These are phyloP conservation scores for Venustoraphidia nigricollis DNA, from an alignment of 2,888 invertebrate species.

Conservation along the genomic window DNA sequence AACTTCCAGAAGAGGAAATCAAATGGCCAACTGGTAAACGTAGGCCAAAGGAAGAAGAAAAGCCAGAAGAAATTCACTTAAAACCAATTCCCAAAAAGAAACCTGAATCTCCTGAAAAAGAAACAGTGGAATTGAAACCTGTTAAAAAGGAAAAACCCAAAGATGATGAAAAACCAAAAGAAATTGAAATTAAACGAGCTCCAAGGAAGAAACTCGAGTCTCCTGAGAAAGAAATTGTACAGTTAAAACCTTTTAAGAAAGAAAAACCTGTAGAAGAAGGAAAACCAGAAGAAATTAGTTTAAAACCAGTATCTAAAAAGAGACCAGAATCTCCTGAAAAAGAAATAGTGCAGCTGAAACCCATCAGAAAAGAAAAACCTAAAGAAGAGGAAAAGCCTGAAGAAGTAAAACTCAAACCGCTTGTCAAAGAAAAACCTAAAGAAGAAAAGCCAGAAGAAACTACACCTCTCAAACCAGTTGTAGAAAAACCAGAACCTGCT, in stretches of 20 bases:
- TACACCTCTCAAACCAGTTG: constrained; percentile 9
- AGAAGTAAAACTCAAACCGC: constrained; percentile 19
- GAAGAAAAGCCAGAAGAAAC: constrained; percentile 20
- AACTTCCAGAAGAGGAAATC: constrained; percentile 13
- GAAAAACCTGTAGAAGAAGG: constrained; percentile 14
- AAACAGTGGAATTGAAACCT: constrained; percentile 26
- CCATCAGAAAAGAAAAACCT: constrained; percentile 18
- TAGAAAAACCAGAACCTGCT: constrained; percentile 9
- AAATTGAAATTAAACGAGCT: constrained; percentile 10
- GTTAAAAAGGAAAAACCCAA: constrained; percentile 18
- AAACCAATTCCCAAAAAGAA: constrained; percentile 17
- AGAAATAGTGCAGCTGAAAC: constrained; percentile 4
- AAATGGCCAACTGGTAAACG: constrained; percentile 18
- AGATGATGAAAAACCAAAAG: constrained; percentile 17
- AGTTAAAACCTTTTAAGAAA: constrained; percentile 29
- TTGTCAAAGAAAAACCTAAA: constrained; percentile 13
- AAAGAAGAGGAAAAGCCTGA: constrained; percentile 25
- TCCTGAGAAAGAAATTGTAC: constrained; percentile 24
- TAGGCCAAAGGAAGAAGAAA: constrained; percentile 17
- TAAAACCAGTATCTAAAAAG: constrained; percentile 16
- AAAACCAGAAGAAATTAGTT: constrained; percentile 12
- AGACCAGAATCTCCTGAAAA: constrained; percentile 15
- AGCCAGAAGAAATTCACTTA: constrained; percentile 20
- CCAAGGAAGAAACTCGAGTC: constrained; percentile 15
- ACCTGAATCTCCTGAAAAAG: constrained; percentile 17